Base-by-base conservation (phyloP, 2,113 vertebrate genomes). In the Misgurnus mizolepis region DNA sequence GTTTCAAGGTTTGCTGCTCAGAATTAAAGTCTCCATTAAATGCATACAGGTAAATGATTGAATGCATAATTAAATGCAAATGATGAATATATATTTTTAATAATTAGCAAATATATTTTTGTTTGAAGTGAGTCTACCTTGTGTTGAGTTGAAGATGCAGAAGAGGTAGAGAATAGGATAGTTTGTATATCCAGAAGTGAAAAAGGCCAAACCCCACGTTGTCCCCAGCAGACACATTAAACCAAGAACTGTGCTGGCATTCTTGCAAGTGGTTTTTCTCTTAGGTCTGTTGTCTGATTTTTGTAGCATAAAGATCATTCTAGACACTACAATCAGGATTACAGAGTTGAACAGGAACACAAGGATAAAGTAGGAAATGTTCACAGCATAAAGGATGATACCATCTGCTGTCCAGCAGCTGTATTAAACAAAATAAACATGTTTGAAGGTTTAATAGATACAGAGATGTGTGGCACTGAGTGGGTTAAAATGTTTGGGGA, bases 131-230 rank as follows among this genome's bases (percentile, higher is more conserved):
- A 67, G 0, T 87, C 84, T 68, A 97, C 96, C 96, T 95, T 98
- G 96, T 53, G 93, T 83, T 17, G 94, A 92, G 86, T 96, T 97
- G 76, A 96, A 81, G 87, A 95, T 94, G 89, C 94, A 95, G 91
- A 96, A 97, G 50, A 95, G 87, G 84, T 98, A 98, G 64, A 96
- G 91, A 1, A 94, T 45, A 0, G 92, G 76, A 0, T 95, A 91
- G 85, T 87, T 93, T 85, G 94, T 89, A 56, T 91, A 72, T 0
- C 95, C 95, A 53, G 90, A 86, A 50, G 93, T 93, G 76, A 96
- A 93, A 87, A 97, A 96, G 43, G 92, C 88, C 84, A 98, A 84
- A 0, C 94, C 95, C 95, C 96, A 98, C 5, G 95, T 95, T 12
- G 93, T 91, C 49, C 96, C 96, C 49, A 96, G 87, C 39, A 98